Evolutionary conservation across 2,113 vertebrate genomes (phyloP), one percentile per base, ranked within the genome.

Genomic region (Aptenodytes forsteri): DNA sequence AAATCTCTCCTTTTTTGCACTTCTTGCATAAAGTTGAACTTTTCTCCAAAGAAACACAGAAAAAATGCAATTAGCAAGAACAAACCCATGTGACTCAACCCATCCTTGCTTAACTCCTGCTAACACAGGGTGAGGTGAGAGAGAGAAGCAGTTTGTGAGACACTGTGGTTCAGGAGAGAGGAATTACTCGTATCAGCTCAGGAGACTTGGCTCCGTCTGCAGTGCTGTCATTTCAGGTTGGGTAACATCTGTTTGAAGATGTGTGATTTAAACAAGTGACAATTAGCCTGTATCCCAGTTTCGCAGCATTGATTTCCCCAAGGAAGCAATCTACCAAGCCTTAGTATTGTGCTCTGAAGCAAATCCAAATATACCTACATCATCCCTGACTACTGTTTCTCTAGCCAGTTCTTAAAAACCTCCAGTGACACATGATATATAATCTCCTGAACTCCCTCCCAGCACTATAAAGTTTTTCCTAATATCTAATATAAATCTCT

Each of bases 161-260:
- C 16, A 7, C 1, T 18, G 11, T 21, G 18, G 38, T 42, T 82
- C 55, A 55, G 26, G 50, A 81, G 50, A 49, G 27, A 69, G 22
- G 13, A 62, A 47, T 29, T 23, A 13, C 40, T 72, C 0, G 0
- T 17, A 56, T 40, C 52, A 85, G 38, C 44, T 85, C 38, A 46
- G 73, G 38, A 83, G 54, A 40, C 17, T 38, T 15, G 85, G 19
- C 11, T 76, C 27, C 71, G 34, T 12, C 58, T 49, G 32, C 66
- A 64, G 0, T 2, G 25, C 36, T 58, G n/a, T 49, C 4, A 0
- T 55, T 93, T 83, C 71, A 83, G 88, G 20, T 52, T 83, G 61
- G 32, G 12, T 67, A 72, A 44, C 23, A 59, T 47, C 78, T 64
- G 15, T 59, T 50, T 75, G 59, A 75, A 91, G 58, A 73, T 16